Evolutionary conservation across 2,888 invertebrate genomes (phyloP).

Genomic region (Dexiosoma caninum): DNA sequence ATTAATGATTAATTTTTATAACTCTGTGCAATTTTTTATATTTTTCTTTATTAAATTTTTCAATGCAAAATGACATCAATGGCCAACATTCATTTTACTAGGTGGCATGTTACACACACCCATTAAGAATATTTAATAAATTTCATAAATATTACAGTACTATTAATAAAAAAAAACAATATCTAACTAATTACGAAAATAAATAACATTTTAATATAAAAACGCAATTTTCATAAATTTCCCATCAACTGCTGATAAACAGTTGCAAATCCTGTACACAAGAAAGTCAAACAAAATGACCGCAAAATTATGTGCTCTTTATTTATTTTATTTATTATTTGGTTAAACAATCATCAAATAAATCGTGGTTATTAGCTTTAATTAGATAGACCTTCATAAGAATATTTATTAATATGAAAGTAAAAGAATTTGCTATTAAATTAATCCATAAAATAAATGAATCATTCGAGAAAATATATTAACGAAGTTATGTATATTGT

Average conservation of each 20-base stretch:
- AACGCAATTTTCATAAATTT: conserved; percentile 24
- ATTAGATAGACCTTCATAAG: conserved; percentile 26
- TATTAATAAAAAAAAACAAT: not conserved
- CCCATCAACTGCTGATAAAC: conserved; percentile 15
- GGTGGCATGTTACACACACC: too few relatives aligned
- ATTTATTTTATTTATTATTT: conserved; percentile 33
- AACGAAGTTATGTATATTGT: not conserved
- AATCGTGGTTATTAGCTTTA: conserved; percentile 52
- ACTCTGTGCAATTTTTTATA: too few relatives aligned
- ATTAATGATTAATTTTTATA: too few relatives aligned
- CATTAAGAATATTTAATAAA: too few relatives aligned
- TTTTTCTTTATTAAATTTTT: too few relatives aligned
- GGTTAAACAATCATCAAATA: conserved; percentile 47
- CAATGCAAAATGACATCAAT: too few relatives aligned
- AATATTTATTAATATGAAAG: not conserved
- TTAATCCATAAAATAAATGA: conserved; percentile 37
- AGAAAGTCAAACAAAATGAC: conserved; percentile 3
- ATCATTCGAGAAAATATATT: not conserved
- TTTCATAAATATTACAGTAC: too few relatives aligned
- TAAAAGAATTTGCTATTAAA: not conserved
- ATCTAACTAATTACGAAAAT: not conserved
- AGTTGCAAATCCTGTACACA: not conserved
- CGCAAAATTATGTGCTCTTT: conserved; percentile 37
- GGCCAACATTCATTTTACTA: too few relatives aligned
- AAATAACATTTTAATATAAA: conserved; percentile 18